A percentile compares a stretch with the other conserved stretches of the same genome.
Conservation (phyloP, 2,888 invertebrate species). For the Diloba caeruleocephala region DNA sequence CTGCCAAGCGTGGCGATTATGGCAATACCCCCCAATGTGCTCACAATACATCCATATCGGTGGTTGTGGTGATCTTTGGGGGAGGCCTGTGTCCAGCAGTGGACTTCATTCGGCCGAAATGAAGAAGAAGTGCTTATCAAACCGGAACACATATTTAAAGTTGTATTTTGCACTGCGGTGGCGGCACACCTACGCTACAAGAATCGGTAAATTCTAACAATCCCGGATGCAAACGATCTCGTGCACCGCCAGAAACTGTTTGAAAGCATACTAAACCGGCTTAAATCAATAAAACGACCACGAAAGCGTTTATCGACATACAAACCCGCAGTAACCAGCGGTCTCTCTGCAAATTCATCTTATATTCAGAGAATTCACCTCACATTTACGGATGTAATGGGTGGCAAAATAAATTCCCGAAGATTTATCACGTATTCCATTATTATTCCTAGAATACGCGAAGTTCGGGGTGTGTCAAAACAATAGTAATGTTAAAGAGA, state of each 20-base stretch:
- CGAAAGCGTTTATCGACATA: conserved; percentile 44
- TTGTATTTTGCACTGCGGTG: too few relatives aligned
- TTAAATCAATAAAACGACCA: conserved; percentile 48
- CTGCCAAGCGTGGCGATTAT: too few relatives aligned
- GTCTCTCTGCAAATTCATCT: conserved; percentile 37
- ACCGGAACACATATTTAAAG: too few relatives aligned
- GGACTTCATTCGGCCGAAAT: too few relatives aligned
- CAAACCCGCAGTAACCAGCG: conserved; percentile 29
- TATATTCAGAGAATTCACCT: conserved; percentile 44
- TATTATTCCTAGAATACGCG: conserved; percentile 42
- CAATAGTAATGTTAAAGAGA: conserved; percentile 40
- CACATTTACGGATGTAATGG: conserved; percentile 50
- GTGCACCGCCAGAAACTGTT: background rate
- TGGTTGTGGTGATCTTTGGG: too few relatives aligned
- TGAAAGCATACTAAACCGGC: background rate
- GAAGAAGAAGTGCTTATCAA: too few relatives aligned
- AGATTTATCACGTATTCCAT: conserved; percentile 56
- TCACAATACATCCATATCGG: too few relatives aligned
- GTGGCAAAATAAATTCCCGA: conserved; percentile 46
- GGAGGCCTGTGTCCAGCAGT: too few relatives aligned
- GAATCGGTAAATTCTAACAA: too few relatives aligned
- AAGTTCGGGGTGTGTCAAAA: conserved; percentile 46
- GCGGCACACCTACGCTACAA: too few relatives aligned
- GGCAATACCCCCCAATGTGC: too few relatives aligned
- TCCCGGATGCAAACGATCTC: conserved; percentile 1